Percentiles rank a stretch among this genome's conserved stretches.
Conservation (phyloP, 2,113 vertebrate genomes). For the Onychostoma macrolepis region DNA sequence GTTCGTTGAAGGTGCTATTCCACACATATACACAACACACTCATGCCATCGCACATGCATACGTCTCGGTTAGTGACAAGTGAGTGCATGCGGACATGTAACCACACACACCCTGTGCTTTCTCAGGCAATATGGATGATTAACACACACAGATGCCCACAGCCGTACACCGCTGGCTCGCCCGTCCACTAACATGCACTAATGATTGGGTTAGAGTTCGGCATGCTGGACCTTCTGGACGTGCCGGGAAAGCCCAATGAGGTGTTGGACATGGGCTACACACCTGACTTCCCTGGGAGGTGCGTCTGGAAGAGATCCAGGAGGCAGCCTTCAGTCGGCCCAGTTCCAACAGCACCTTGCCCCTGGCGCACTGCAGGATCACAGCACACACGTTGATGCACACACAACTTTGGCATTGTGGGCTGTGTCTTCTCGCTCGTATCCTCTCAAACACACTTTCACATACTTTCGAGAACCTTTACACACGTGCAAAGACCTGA, state of each 20-base stretch:
- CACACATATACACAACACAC: neutral
- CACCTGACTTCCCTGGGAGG: constrained; percentile 85
- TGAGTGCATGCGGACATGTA: neutral
- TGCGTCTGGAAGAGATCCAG: constrained; percentile 83
- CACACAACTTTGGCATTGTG: neutral
- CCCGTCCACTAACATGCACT: constrained; percentile 30
- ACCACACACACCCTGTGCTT: neutral
- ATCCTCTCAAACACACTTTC: neutral
- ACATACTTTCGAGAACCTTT: neutral
- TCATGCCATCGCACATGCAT: neutral
- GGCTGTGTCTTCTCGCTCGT: neutral
- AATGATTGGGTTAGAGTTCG: constrained; percentile 20
- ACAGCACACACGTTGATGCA: constrained; percentile 43
- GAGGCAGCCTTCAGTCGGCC: constrained; percentile 89
- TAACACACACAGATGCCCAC: constrained; percentile 18
- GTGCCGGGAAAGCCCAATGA: constrained; percentile 4
- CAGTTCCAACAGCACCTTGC: constrained; percentile 87
- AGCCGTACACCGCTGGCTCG: neutral
- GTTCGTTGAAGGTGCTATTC: neutral
- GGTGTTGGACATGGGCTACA: constrained; percentile 50
- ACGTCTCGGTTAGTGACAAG: constrained; percentile 8
- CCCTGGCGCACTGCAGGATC: constrained; percentile 86
- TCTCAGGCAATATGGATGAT: neutral
- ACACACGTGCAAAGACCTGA: neutral
- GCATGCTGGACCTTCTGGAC: neutral